These are phyloP conservation scores for Drosophila dunni DNA, from an alignment of 1,140 invertebrate genomes.

Conservation along the genomic window DNA sequence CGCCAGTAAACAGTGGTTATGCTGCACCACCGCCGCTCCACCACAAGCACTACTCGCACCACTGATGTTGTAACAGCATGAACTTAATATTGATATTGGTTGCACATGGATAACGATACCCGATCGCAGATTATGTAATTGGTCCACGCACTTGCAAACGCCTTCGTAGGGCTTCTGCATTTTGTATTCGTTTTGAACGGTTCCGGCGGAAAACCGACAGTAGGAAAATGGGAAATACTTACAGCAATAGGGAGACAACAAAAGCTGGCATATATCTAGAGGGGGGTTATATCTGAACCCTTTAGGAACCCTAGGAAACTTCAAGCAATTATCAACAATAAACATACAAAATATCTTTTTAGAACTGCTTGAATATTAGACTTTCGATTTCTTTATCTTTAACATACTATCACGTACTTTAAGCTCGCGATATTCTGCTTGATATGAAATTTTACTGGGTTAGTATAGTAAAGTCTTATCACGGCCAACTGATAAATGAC, in stretches of 20 bases:
- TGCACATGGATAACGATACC: constrained; percentile 43
- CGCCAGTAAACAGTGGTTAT: constrained; percentile 3
- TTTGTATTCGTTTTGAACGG: not conserved
- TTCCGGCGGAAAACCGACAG: constrained; percentile 24
- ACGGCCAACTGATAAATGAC: too few species aligned
- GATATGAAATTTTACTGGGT: too few species aligned
- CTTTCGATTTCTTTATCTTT: too few species aligned
- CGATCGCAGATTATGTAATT: constrained; percentile 55
- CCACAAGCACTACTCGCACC: not conserved
- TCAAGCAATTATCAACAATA: too few species aligned
- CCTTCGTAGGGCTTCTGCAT: constrained; percentile 32
- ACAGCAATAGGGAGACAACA: not conserved
- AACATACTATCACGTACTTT: too few species aligned
- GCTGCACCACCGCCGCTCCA: constrained; percentile 5
- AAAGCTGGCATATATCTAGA: not conserved
- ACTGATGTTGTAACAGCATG: constrained; percentile 65
- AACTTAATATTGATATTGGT: constrained; percentile 76
- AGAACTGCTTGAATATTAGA: too few species aligned
- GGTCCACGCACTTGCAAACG: constrained; percentile 44
- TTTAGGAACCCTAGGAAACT: too few species aligned
- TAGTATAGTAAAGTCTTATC: too few species aligned
- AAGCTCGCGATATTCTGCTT: too few species aligned
- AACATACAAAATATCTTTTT: too few species aligned
- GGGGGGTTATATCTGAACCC: not conserved
- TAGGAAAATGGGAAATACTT: not conserved